phyloP scores from a whole-genome alignment of 1,140 invertebrate species.

The Rhyzopertha dominica region DNA sequence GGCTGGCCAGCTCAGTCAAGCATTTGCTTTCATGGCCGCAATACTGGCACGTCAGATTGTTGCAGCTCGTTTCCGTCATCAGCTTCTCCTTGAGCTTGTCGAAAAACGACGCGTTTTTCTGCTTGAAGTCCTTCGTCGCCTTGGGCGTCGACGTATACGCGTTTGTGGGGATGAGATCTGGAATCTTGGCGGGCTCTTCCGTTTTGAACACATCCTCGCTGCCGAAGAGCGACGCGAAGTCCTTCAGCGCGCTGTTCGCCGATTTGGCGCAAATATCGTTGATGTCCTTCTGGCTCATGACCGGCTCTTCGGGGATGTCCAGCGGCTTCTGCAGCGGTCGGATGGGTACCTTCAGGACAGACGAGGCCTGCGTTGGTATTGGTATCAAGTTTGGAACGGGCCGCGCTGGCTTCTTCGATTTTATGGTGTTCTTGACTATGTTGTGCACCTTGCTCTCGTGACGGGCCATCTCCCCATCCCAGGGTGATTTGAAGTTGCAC shows the following conservation, averaged over 20 bases:
- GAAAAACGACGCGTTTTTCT: slow-evolving; percentile 74
- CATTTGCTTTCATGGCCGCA: slow-evolving; percentile 79
- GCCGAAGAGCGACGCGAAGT: slow-evolving; percentile 48
- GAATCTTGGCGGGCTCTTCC: slow-evolving; percentile 18
- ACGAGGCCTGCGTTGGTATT: slow-evolving; percentile 46
- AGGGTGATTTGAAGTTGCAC: slow-evolving; percentile 44
- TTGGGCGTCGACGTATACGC: slow-evolving; percentile 38
- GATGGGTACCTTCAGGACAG: slow-evolving; percentile 16
- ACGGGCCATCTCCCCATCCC: slow-evolving; percentile 52
- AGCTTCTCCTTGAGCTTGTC: slow-evolving; percentile 75
- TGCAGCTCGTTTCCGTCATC: slow-evolving; percentile 49
- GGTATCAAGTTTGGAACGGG: slow-evolving; percentile 70
- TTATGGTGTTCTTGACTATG: slow-evolving; percentile 36
- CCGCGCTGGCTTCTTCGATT: slow-evolving; percentile 44
- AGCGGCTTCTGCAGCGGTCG: neutral
- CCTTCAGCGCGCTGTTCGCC: slow-evolving; percentile 46
- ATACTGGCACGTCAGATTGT: slow-evolving; percentile 62
- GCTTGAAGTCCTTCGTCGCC: slow-evolving; percentile 50
- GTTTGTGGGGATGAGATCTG: slow-evolving; percentile 28
- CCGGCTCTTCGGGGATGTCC: slow-evolving; percentile 17
- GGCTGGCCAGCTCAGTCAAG: slow-evolving; percentile 71
- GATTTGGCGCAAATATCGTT: slow-evolving; percentile 48
- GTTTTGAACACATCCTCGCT: slow-evolving; percentile 45
- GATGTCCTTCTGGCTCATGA: slow-evolving; percentile 45
- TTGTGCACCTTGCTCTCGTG: slow-evolving; percentile 51